Evolutionary conservation across 2,113 vertebrate genomes (phyloP).

Genomic region (Menidia beryllina): DNA sequence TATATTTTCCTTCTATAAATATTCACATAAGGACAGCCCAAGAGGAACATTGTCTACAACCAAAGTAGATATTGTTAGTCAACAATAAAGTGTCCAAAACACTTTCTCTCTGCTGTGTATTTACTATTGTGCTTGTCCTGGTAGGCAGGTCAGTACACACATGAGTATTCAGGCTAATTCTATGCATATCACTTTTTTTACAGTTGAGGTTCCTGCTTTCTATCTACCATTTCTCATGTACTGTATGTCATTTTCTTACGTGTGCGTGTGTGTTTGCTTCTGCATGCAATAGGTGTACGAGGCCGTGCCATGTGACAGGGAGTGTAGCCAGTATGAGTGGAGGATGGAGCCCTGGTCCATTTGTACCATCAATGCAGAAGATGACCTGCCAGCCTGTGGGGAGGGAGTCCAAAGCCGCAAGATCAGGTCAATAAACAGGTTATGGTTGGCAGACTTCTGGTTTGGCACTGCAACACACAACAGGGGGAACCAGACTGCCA

Average conservation of each 20-base stretch:
- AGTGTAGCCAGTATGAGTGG: slow-evolving; percentile 91
- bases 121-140: slow-evolving; percentile 15
- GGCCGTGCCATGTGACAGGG: slow-evolving; percentile 88
- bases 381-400: slow-evolving; percentile 88
- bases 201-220: neutral
- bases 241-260: slow-evolving; percentile 1
- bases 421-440: slow-evolving; percentile 86
- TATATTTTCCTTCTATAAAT: neutral
- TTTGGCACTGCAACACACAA: slow-evolving; percentile 19
- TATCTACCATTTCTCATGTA: neutral
- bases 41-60: neutral
- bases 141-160: slow-evolving; percentile 4
- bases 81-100: neutral
- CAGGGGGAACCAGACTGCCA: slow-evolving; percentile 32
- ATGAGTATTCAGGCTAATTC: slow-evolving; percentile 27
- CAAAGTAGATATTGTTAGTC: slow-evolving; percentile 18
- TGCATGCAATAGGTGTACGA: slow-evolving; percentile 88
- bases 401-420: slow-evolving; percentile 92
- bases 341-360: slow-evolving; percentile 91
- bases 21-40: slow-evolving; percentile 2
- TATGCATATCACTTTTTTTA: slow-evolving; percentile 7
- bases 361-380: slow-evolving; percentile 90
- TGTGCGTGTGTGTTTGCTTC: neutral
- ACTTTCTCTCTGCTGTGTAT: slow-evolving; percentile 13
- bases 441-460: slow-evolving; percentile 27